Conservation (phyloP, 2,888 invertebrate genomes). For the Formica aserva region DNA sequence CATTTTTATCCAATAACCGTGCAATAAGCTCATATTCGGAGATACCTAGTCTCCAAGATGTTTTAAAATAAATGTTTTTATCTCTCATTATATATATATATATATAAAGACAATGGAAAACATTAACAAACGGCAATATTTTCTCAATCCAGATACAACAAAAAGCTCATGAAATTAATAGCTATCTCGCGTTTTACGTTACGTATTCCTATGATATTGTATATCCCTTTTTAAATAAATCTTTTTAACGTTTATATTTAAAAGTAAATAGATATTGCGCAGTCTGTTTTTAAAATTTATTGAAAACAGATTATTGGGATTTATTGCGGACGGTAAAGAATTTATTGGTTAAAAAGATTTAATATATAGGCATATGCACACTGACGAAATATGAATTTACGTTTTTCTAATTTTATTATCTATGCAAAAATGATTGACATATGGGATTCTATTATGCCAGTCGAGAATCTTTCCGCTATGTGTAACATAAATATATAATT, state of each 20-base stretch:
- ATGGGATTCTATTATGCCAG: neutral
- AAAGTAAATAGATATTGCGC: slow-evolving; percentile 15
- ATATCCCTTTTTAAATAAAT: neutral
- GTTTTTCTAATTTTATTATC: neutral
- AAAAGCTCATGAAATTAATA: neutral
- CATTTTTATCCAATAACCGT: slow-evolving; percentile 45
- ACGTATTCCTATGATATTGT: neutral
- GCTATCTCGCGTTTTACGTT: neutral
- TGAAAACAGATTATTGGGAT: slow-evolving; percentile 30
- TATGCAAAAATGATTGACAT: neutral
- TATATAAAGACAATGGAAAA: slow-evolving; percentile 1
- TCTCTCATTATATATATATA: neutral
- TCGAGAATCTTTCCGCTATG: neutral
- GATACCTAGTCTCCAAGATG: slow-evolving; percentile 1
- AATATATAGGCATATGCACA: neutral
- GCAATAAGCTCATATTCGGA: slow-evolving; percentile 41
- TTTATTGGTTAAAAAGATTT: slow-evolving; percentile 24
- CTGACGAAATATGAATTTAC: neutral
- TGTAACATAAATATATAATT: neutral
- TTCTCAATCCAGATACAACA: neutral
- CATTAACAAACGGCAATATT: slow-evolving; percentile 21
- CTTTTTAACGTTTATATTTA: slow-evolving; percentile 17
- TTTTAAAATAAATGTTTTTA: slow-evolving; percentile 38
- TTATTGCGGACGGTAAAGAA: neutral
- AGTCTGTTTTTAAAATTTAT: slow-evolving; percentile 1